These are phyloP conservation scores for Phainopepla nitens DNA, from an alignment of 2,113 vertebrate genomes.

Conservation along the genomic window DNA sequence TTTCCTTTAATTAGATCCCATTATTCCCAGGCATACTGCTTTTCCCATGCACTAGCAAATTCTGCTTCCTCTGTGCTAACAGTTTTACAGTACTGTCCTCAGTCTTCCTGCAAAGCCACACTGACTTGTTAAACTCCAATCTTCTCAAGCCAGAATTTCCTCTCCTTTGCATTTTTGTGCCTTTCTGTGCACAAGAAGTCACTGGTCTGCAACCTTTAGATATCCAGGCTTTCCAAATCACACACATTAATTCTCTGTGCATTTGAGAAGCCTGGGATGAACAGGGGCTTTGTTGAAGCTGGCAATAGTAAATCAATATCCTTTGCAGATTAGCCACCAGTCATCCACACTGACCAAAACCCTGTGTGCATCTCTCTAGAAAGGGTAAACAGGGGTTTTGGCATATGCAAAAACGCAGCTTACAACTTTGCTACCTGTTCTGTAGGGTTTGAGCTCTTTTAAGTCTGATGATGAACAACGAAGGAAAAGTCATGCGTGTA, in stretches of 20 bases:
- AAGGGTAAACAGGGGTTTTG: not conserved
- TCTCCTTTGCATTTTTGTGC: not conserved
- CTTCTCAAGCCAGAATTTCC: not conserved
- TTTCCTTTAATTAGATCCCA: not conserved
- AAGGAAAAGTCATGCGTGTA: not conserved
- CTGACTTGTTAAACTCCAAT: not conserved
- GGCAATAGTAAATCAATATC: not conserved
- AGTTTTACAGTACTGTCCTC: not conserved
- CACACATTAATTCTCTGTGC: fast-evolving
- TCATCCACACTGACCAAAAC: not conserved
- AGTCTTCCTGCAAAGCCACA: not conserved
- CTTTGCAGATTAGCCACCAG: not conserved
- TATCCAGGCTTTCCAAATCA: not conserved
- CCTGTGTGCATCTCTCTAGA: not conserved
- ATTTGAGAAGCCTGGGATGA: not conserved
- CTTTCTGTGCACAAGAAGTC: not conserved
- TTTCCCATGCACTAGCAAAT: not conserved
- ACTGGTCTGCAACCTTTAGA: not conserved
- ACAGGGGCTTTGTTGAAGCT: not conserved
- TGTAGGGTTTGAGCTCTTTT: not conserved
- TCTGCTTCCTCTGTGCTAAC: not conserved
- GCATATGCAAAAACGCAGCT: not conserved
- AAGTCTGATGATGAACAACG: not conserved
- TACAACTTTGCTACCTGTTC: not conserved
- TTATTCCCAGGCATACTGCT: not conserved